A percentile compares a stretch with the other conserved stretches of the same genome.
Evolutionary conservation across 2,113 vertebrate genomes (phyloP).

Genomic region (Aegypius monachus): DNA sequence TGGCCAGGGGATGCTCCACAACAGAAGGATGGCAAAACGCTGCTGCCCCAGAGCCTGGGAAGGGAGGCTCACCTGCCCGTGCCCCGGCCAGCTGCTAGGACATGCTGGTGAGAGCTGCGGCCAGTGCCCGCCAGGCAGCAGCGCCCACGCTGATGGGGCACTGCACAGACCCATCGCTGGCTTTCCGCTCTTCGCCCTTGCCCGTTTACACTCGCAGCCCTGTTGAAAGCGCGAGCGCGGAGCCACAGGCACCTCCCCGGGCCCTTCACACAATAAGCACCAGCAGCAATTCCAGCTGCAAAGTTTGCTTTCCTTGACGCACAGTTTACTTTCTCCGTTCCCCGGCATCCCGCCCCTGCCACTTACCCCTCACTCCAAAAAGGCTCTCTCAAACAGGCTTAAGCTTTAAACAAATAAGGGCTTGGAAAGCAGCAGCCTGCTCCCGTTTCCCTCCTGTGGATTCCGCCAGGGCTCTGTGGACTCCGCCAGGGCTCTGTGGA

Average conservation of each 20-base stretch:
- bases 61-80: neutral
- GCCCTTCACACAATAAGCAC: neutral
- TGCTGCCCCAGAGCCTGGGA: neutral
- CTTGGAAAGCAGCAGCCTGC: constrained; percentile 62
- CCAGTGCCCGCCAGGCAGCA: neutral
- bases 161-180: rapidly evolving
- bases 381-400: constrained; percentile 63
- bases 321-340: constrained; percentile 54
- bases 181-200: neutral
- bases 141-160: rapidly evolving
- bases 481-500: no score
- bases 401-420: constrained; percentile 76
- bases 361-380: constrained; percentile 70
- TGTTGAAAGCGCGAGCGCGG: rapidly evolving
- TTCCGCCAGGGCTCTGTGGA: no score
- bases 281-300: constrained; percentile 44
- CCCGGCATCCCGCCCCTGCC: constrained; percentile 28
- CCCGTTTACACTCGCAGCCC: neutral
- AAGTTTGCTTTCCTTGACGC: constrained; percentile 58
- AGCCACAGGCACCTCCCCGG: neutral
- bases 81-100: neutral
- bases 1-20: neutral
- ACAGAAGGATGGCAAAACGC: neutral
- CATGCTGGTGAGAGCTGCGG: neutral
- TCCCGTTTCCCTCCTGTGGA: constrained; percentile 31